These are phyloP conservation scores for Laothoe populi DNA, from an alignment of 2,888 invertebrate genomes.

Conservation along the genomic window DNA sequence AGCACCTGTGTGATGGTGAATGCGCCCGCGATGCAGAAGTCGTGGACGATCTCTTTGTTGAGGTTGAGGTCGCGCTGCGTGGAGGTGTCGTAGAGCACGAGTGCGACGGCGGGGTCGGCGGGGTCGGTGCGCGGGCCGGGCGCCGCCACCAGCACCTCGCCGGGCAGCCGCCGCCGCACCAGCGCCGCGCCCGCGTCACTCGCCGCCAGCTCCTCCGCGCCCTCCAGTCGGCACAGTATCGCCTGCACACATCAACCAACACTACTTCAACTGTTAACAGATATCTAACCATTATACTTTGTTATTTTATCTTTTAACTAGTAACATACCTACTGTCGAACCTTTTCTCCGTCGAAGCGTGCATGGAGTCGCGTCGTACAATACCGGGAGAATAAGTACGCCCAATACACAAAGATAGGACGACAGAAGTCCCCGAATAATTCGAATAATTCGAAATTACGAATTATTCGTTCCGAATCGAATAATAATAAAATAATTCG, in stretches of 20 bases:
- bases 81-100: conserved; percentile 87
- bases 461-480: too few relatives aligned
- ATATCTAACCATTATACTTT: too few relatives aligned
- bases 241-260: conserved; percentile 71
- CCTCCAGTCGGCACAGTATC: conserved; percentile 88
- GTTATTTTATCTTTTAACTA: too few relatives aligned
- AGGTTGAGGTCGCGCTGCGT: conserved; percentile 87
- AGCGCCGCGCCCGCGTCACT: conserved; percentile 59
- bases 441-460: too few relatives aligned
- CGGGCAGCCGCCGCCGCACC: conserved; percentile 72
- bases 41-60: conserved; percentile 84
- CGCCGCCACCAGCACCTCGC: conserved; percentile 84
- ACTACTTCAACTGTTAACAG: too few relatives aligned
- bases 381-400: too few relatives aligned
- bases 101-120: conserved; percentile 78
- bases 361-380: too few relatives aligned
- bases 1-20: conserved; percentile 67
- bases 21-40: conserved; percentile 74
- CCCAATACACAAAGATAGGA: too few relatives aligned
- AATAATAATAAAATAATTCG: too few relatives aligned
- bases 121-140: conserved; percentile 73
- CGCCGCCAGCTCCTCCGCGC: conserved; percentile 86
- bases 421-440: too few relatives aligned
- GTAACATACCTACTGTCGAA: too few relatives aligned
- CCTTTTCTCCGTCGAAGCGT: too few relatives aligned